phyloP scores from a whole-genome alignment of 2,888 invertebrate species.

The Seira sanloemensis region DNA sequence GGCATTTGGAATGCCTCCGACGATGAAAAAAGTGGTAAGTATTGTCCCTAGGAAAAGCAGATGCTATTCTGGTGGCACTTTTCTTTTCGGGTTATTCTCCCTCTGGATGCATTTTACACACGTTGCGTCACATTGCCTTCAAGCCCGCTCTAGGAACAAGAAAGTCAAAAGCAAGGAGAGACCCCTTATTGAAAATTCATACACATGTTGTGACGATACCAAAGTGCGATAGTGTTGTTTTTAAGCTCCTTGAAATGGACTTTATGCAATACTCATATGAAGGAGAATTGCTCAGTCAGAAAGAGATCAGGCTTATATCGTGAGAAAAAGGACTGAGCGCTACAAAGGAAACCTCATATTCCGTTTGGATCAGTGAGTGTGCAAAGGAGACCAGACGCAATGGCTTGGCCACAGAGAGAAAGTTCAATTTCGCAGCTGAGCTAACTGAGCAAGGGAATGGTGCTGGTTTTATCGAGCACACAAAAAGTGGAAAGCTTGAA shows the following conservation, averaged over 20 bases:
- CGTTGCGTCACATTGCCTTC: background rate
- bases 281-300: background rate
- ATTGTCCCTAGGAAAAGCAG: background rate
- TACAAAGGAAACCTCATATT: conserved; percentile 38
- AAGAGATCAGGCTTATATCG: background rate
- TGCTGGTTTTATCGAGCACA: background rate
- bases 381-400: conserved; percentile 7
- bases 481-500: background rate
- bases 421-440: conserved; percentile 20
- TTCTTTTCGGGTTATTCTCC: background rate
- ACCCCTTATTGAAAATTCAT: conserved; percentile 34
- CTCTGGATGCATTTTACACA: background rate
- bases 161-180: background rate
- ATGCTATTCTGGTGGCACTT: background rate
- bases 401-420: background rate
- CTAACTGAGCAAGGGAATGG: background rate
- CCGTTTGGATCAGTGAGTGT: conserved; percentile 18
- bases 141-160: background rate
- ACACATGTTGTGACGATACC: conserved; percentile 26
- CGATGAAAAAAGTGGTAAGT: background rate
- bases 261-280: background rate
- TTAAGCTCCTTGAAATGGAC: background rate
- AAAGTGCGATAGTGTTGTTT: background rate
- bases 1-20: background rate
- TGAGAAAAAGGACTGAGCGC: background rate